Evolutionary conservation across 2,888 invertebrate genomes (phyloP), one percentile per base, ranked within the genome.

Genomic region (Rosalia funebris): DNA sequence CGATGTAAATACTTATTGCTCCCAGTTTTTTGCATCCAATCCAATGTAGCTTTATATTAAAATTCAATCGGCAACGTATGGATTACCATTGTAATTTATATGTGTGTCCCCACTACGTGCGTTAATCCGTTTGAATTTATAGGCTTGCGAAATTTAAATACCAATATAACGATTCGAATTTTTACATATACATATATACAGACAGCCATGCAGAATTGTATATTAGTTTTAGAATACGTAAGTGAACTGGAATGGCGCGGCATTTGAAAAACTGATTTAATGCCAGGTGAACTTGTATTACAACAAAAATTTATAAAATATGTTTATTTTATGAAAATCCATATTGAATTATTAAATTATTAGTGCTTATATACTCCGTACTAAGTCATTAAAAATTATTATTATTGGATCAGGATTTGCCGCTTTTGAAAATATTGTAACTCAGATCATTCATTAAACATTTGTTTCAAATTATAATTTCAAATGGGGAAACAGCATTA

Each of bases 391-490:
- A 66, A 64, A 66, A 63, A 65, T 67, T 60, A 56, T 59, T 56
- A 39, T 56, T 56, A 47, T n/a, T n/a, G 41, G 31, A 16, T 41
- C 37, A 31, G 17, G 47, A 32, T 48, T 55, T 46, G 12, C 57
- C 20, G 41, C 16, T 39, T 53, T n/a, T 44, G 44, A 19, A 57
- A 57, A 41, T 63, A 57, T 32, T 2, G 34, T 7, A 20, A 14
- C n/a, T 41, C 37, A 46, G 60, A 60, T 68, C 68, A 68, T 70
- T 66, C 65, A 69, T 66, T 68, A 70, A 65, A 70, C 68, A 67
- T 66, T 71, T 66, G 60, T 62, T 57, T 57, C 56, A 42, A 57
- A 70, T 70, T 70, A 65, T 60, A 71, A 66, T 69, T 71, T 68
- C 57, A 67, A 63, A 68, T 68, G 60, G 44, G 57, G 52, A 54